Evolutionary conservation across 2,888 invertebrate species (phyloP).

Genomic region (Cataglyphis altisquamis): DNA sequence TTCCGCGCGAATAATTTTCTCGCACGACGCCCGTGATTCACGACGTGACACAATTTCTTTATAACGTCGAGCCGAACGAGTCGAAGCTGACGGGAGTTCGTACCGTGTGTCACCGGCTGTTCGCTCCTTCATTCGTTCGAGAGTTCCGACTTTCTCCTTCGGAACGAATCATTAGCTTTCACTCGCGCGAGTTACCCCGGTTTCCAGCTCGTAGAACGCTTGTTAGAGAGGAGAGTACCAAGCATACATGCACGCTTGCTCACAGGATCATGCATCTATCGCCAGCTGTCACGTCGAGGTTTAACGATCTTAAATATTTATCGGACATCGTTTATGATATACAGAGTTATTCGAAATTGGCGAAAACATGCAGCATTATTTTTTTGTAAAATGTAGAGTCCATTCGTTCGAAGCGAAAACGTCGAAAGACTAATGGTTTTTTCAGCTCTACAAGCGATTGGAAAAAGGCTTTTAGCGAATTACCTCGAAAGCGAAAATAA

Average conservation of each 20-base stretch:
- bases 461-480: background rate
- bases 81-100: constrained; percentile 57
- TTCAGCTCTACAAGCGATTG: background rate
- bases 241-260: constrained; percentile 21
- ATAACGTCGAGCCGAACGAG: constrained; percentile 1
- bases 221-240: constrained; percentile 67
- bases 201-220: constrained; percentile 69
- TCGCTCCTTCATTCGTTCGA: constrained; percentile 39
- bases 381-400: background rate
- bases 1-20: constrained; percentile 49
- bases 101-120: constrained; percentile 64
- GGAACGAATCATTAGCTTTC: constrained; percentile 77
- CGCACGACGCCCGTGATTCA: constrained; percentile 61
- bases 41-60: constrained; percentile 70
- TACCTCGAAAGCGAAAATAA: background rate
- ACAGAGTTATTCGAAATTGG: background rate
- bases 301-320: constrained; percentile 30
- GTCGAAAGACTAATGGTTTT: background rate
- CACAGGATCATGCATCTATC: background rate
- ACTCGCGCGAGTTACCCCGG: constrained; percentile 71
- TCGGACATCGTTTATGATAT: background rate
- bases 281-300: background rate
- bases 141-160: constrained; percentile 75
- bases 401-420: background rate
- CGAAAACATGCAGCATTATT: background rate